Percentiles rank a stretch among this genome's conserved stretches.
These are phyloP conservation scores for Anthoscopus minutus DNA, from an alignment of 2,113 vertebrate genomes.

Conservation along the genomic window DNA sequence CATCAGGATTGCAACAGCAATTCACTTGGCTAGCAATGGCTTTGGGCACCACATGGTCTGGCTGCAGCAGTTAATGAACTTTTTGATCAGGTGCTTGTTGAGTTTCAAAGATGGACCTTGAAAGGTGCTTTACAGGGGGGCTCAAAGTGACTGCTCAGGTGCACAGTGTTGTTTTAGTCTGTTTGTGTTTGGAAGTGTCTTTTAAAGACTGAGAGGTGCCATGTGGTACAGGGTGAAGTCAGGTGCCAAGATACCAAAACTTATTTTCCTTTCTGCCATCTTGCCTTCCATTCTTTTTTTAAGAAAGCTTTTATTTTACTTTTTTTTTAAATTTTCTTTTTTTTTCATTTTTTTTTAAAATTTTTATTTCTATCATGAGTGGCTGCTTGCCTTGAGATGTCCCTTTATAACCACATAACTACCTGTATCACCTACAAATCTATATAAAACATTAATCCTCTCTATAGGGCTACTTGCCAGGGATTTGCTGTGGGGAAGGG, in stretches of 20 bases:
- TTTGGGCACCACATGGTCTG: neutral
- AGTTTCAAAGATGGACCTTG: neutral
- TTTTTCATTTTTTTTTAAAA: no score
- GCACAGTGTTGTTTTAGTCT: neutral
- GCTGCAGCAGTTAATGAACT: neutral
- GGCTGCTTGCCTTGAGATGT: neutral
- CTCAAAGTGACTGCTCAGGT: neutral
- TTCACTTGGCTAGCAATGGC: neutral
- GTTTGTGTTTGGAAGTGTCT: neutral
- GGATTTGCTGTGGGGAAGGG: neutral
- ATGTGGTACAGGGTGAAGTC: neutral
- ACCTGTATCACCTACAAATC: rapidly evolving
- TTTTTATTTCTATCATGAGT: neutral
- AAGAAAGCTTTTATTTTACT: no score
- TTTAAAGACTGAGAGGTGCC: neutral
- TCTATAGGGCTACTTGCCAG: neutral
- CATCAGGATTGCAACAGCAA: neutral
- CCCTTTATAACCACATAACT: neutral
- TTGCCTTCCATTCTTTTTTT: rapidly evolving
- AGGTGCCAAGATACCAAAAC: neutral
- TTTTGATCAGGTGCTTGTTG: neutral
- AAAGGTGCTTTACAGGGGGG: neutral
- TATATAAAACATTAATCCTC: neutral
- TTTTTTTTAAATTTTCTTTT: neutral
- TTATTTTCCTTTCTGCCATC: neutral